phyloP scores from a whole-genome alignment of 2,113 vertebrate genomes.

The Plectropomus leopardus region DNA sequence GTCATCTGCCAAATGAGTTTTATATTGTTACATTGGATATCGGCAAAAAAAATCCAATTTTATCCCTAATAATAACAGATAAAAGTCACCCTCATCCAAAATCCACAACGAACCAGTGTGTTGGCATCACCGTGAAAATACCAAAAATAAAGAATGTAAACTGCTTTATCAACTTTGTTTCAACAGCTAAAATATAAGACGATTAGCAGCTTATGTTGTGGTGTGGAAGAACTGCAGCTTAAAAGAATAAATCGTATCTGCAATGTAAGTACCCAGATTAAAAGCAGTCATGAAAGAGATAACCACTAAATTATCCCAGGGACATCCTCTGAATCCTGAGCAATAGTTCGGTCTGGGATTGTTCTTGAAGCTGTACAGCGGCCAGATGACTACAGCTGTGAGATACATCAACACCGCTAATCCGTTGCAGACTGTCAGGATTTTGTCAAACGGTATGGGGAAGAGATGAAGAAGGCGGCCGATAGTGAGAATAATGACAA shows the following conservation, averaged over 20 bases:
- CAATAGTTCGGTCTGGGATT: rapidly evolving
- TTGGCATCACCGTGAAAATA: neutral
- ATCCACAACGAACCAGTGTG: neutral
- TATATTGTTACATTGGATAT: too few relatives aligned
- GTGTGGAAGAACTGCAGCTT: conserved; percentile 83
- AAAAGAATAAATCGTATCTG: conserved; percentile 88
- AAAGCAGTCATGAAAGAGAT: conserved; percentile 87
- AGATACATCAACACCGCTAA: conserved; percentile 89
- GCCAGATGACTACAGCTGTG: conserved; percentile 90
- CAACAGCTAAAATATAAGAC: neutral
- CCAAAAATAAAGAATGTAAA: neutral
- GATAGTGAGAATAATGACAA: conserved; percentile 89
- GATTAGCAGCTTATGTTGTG: conserved; percentile 40
- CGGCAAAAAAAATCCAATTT: too few relatives aligned
- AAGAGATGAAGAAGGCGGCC: conserved; percentile 81
- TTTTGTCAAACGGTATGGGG: conserved; percentile 83
- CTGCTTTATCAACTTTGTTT: neutral
- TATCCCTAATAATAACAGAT: too few relatives aligned
- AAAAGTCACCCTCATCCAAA: neutral
- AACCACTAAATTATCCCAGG: conserved; percentile 80
- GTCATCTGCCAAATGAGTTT: too few relatives aligned
- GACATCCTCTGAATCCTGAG: rapidly evolving
- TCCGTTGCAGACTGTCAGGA: conserved; percentile 84
- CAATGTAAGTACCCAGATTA: conserved; percentile 89
- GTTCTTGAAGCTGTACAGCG: conserved; percentile 83